Base-by-base conservation (phyloP, 2,113 vertebrate species). In the Condylura cristata region DNA sequence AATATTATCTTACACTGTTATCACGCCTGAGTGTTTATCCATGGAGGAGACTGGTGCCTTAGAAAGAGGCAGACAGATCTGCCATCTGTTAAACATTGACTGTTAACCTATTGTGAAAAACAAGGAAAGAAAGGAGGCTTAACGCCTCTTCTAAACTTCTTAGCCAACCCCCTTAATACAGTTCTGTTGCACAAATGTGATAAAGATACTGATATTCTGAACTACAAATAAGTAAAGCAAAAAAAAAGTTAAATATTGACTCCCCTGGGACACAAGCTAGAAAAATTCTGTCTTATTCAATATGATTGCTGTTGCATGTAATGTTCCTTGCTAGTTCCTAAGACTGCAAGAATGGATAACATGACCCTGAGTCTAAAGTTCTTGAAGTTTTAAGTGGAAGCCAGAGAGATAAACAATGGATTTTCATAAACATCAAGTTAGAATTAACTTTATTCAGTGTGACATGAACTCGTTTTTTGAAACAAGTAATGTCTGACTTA, bases 1-100 rank as follows among this genome's bases (percentile, higher is more conserved):
- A 97, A 96, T 91, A 96, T 95, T 94, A 83, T 81, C 89, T 83
- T 86, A 37, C 56, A 44, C 46, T 89, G 94, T 93, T 95, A 96
- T 95, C 94, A 18, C 0, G 11, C 60, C 80, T 63, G 24, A 94
- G 22, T 96, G 94, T 97, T 97, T 96, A 93, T 56, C 70, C 66
- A 46, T 4, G 10, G 46, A 53, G 20, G 61, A 94, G 75, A 76
- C 75, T 84, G 76, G 75, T 94, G 94, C 92, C 88, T 76, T 26
- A 10, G 58, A 87, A 87, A 85, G 74, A 86, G 89, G 82, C 80
- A 95, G 80, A 78, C 80, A 60, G 70, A 81, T 68, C 86, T 72
- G 65, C 75, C 94, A 66, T 95, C 79, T 97, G 91, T 89, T 89
- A 82, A 89, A 72, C 71, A 48, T 3, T 94, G 89, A 95, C 89